Evolutionary conservation across 2,113 vertebrate genomes (phyloP).

Genomic region (Catharus minimus): DNA sequence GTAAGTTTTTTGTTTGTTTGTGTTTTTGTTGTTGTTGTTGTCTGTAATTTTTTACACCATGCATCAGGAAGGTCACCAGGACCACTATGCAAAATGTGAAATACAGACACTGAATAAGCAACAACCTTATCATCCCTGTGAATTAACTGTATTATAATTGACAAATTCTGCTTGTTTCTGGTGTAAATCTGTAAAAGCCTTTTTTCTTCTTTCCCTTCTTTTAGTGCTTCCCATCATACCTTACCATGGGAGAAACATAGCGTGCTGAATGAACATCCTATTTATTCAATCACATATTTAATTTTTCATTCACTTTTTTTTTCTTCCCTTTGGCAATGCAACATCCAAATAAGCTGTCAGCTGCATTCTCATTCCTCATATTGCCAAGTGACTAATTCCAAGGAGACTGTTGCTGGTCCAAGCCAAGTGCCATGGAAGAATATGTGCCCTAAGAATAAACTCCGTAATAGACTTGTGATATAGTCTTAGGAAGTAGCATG

Average conservation of each 20-base stretch:
- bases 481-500: not conserved
- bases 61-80: not conserved
- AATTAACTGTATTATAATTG: not conserved
- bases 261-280: not conserved
- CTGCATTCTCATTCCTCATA: not conserved
- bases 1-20: not conserved
- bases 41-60: not conserved
- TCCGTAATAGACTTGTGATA: not conserved
- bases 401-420: rapidly evolving
- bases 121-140: not conserved
- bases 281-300: not conserved
- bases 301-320: not conserved
- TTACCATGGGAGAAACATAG: not conserved
- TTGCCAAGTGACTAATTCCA: not conserved
- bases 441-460: not conserved
- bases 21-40: not conserved
- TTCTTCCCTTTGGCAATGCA: not conserved
- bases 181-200: not conserved
- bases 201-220: not conserved
- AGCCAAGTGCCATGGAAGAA: not conserved
- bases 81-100: not conserved
- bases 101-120: not conserved
- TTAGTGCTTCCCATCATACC: not conserved
- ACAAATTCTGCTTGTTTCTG: not conserved
- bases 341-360: not conserved